Conservation (phyloP, 2,797 vertebrate genomes). For the Rhabdomys pumilio region DNA sequence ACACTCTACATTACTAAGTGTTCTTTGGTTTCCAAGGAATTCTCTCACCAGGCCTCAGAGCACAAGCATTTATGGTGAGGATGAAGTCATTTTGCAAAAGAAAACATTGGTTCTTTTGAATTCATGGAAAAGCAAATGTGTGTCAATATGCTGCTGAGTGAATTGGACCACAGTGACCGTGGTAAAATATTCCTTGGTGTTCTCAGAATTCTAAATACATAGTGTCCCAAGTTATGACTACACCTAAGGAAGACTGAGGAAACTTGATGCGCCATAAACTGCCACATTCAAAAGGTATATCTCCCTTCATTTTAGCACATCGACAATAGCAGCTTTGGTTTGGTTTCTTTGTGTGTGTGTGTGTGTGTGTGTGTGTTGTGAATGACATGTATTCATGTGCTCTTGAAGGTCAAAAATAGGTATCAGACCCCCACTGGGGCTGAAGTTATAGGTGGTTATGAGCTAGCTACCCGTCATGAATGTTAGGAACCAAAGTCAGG, state of each 20-base stretch:
- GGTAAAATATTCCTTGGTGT: background rate
- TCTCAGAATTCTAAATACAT: constrained; percentile 66
- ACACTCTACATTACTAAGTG: constrained; percentile 75
- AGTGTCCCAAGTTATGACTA: constrained; percentile 39
- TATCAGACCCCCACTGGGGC: no score
- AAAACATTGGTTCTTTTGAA: constrained; percentile 78
- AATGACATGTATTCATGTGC: background rate
- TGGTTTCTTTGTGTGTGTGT: background rate
- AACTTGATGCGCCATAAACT: background rate
- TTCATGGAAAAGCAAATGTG: constrained; percentile 72
- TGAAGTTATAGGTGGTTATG: background rate
- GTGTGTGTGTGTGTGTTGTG: background rate
- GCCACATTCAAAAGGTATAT: background rate
- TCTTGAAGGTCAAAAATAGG: background rate
- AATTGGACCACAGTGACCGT: constrained; percentile 67
- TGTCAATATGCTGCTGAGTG: constrained; percentile 71
- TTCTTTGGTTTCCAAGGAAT: constrained; percentile 82
- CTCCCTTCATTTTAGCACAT: background rate
- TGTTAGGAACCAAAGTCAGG: background rate
- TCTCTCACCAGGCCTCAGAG: constrained; percentile 72
- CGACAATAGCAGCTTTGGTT: background rate
- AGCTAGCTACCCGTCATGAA: background rate
- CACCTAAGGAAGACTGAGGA: background rate
- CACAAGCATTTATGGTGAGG: constrained; percentile 70
- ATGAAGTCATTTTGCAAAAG: constrained; percentile 81